A percentile compares a stretch with the other conserved stretches of the same genome.
Evolutionary conservation across 2,113 vertebrate species (phyloP).

Genomic region (Xiphorhynchus elegans): DNA sequence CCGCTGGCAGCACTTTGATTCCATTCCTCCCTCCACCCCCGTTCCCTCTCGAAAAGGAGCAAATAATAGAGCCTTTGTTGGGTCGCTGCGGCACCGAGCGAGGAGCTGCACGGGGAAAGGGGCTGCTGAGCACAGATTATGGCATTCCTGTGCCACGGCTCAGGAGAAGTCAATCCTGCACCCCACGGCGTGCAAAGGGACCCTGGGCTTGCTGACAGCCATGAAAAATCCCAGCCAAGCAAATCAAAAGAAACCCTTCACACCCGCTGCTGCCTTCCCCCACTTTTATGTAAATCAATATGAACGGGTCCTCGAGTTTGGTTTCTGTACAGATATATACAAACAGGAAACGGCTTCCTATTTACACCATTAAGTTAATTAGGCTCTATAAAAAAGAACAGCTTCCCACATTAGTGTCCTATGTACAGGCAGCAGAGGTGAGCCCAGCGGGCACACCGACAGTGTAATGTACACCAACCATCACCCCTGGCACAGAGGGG

Average conservation of each 20-base stretch:
- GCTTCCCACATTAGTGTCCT: constrained; percentile 54
- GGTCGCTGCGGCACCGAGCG: neutral
- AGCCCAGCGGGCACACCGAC: constrained; percentile 52
- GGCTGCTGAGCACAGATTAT: constrained; percentile 10
- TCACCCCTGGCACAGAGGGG: neutral
- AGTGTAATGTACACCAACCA: constrained; percentile 69
- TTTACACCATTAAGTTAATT: constrained; percentile 82
- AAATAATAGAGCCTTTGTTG: constrained; percentile 62
- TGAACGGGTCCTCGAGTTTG: constrained; percentile 36
- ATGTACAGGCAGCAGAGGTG: constrained; percentile 33
- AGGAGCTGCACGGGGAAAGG: neutral
- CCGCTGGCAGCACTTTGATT: neutral
- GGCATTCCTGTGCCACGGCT: neutral
- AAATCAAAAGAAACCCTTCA: neutral
- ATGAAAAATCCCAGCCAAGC: neutral
- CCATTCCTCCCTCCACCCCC: constrained; percentile 19
- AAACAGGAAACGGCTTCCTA: constrained; percentile 54
- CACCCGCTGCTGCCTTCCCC: neutral
- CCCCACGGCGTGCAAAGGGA: neutral
- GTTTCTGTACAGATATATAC: constrained; percentile 68
- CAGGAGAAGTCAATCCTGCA: neutral
- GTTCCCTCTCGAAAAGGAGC: neutral
- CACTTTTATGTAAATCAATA: constrained; percentile 76
- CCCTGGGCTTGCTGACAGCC: neutral
- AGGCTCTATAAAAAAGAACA: constrained; percentile 32